phyloP scores from a whole-genome alignment of 2,797 vertebrate genomes.

The Crenichthys baileyi region DNA sequence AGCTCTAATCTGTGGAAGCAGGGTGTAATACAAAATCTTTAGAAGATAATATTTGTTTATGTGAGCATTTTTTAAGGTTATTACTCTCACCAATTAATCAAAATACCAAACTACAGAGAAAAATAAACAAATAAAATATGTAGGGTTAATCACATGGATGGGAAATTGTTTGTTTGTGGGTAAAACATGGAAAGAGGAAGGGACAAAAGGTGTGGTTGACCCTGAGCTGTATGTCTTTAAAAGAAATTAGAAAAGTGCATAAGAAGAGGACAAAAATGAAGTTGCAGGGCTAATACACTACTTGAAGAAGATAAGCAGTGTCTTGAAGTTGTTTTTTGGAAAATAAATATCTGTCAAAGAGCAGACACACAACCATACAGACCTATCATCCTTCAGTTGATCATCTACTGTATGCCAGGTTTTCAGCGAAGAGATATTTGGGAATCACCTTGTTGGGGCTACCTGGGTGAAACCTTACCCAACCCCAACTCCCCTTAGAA shows the following conservation, averaged over 20 bases:
- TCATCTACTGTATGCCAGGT: not conserved
- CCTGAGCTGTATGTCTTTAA: not conserved
- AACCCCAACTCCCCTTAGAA: not conserved
- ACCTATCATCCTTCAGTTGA: not conserved
- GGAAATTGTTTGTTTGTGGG: not conserved
- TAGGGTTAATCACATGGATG: too few relatives aligned
- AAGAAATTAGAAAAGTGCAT: not conserved
- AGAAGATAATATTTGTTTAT: too few relatives aligned
- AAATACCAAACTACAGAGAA: not conserved
- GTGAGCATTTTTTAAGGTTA: too few relatives aligned
- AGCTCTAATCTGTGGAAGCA: not conserved
- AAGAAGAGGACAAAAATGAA: not conserved
- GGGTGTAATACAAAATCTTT: not conserved
- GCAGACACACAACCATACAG: not conserved
- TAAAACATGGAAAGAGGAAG: not conserved
- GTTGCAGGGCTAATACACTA: not conserved
- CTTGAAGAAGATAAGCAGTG: not conserved
- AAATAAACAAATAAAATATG: too few relatives aligned
- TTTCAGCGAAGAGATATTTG: not conserved
- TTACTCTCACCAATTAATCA: not conserved
- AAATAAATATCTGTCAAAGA: not conserved
- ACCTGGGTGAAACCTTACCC: not conserved
- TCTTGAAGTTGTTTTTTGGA: not conserved
- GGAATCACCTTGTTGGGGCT: not conserved
- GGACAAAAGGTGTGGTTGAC: not conserved